Conservation (phyloP, 1,140 invertebrate genomes). For the Calephelis nemesis region DNA sequence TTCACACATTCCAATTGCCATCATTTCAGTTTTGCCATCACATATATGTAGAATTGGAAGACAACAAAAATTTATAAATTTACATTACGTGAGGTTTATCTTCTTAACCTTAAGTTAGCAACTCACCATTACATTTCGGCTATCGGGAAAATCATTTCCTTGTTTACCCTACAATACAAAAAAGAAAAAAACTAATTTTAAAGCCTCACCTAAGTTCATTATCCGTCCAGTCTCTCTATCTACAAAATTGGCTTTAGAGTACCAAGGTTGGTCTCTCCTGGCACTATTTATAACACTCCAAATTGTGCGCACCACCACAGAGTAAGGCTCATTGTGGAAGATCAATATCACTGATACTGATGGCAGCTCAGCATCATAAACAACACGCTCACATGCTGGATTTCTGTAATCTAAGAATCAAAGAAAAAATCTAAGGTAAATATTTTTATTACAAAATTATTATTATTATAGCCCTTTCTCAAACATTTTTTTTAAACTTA, state of each 20-base stretch:
- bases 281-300: conserved; percentile 93
- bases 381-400: conserved; percentile 71
- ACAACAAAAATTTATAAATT: too few relatives aligned
- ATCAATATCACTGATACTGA: conserved; percentile 88
- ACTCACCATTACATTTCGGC: too few relatives aligned
- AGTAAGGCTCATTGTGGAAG: conserved; percentile 94
- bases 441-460: too few relatives aligned
- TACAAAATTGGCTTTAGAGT: conserved; percentile 46
- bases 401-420: conserved; percentile 72
- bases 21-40: too few relatives aligned
- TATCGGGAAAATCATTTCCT: too few relatives aligned
- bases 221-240: conserved; percentile 46
- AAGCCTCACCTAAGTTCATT: conserved; percentile 49
- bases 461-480: too few relatives aligned
- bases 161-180: neutral
- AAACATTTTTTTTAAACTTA: too few relatives aligned
- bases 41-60: too few relatives aligned
- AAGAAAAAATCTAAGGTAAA: too few relatives aligned
- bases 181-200: neutral
- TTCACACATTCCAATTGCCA: too few relatives aligned
- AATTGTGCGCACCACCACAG: conserved; percentile 90
- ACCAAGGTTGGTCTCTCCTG: conserved; percentile 72
- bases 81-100: too few relatives aligned
- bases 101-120: too few relatives aligned
- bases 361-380: conserved; percentile 77